A percentile compares a stretch with the other conserved stretches of the same genome.
phyloP scores from a whole-genome alignment of 1,140 invertebrate species.

The Antheraea pernyi region DNA sequence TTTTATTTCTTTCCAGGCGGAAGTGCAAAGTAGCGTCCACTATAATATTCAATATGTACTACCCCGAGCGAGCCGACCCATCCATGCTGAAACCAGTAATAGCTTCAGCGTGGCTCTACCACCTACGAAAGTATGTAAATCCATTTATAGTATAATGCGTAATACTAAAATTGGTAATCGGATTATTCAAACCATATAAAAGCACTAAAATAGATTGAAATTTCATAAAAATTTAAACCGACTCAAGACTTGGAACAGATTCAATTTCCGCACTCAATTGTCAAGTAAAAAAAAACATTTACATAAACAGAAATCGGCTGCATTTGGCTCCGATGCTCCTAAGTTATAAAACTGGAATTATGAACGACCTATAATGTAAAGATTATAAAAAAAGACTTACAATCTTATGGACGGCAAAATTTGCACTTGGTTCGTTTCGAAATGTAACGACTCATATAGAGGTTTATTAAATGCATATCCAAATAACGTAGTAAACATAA shows the following conservation, averaged over 20 bases:
- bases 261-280: constrained; percentile 23
- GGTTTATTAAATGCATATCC: neutral
- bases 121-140: too few species aligned
- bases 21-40: too few species aligned
- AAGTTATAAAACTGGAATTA: constrained; percentile 49
- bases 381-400: too few species aligned
- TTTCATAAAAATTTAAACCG: neutral
- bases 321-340: constrained; percentile 53
- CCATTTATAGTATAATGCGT: neutral
- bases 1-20: too few species aligned
- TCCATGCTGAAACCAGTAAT: too few species aligned
- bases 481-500: neutral
- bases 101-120: too few species aligned
- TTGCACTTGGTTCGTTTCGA: too few species aligned
- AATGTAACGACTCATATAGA: neutral
- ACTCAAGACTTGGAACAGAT: constrained; percentile 23
- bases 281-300: constrained; percentile 19
- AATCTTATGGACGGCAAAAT: too few species aligned
- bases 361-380: constrained; percentile 7
- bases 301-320: constrained; percentile 38
- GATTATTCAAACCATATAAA: neutral
- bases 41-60: too few species aligned
- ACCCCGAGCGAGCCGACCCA: too few species aligned
- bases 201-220: neutral
- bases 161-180: neutral